phyloP scores from a whole-genome alignment of 2,113 vertebrate genomes.

The Ariopsis seemanni region DNA sequence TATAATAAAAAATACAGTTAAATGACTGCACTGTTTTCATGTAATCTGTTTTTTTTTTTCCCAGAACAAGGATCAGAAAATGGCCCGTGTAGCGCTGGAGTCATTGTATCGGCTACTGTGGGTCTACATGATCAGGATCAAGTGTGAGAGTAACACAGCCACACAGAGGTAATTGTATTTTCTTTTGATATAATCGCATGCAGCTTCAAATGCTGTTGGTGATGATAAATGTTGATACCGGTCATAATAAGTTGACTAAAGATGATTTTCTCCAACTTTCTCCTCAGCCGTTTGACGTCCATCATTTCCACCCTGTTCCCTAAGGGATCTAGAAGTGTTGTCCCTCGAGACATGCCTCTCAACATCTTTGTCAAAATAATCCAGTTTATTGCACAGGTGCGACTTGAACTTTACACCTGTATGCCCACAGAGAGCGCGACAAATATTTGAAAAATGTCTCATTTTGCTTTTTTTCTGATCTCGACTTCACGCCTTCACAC shows the following conservation, averaged over 20 bases:
- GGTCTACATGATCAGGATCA: slow-evolving; percentile 99
- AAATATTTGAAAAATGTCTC: background rate
- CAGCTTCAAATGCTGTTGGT: background rate
- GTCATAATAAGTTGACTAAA: background rate
- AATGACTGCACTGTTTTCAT: background rate
- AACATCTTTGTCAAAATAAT: slow-evolving; percentile 99
- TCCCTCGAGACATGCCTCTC: slow-evolving; percentile 96
- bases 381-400: slow-evolving; percentile 98
- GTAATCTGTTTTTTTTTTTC: slow-evolving; percentile 57
- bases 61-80: slow-evolving; percentile 97
- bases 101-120: slow-evolving; percentile 95
- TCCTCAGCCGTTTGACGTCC: slow-evolving; percentile 87
- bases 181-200: background rate
- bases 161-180: slow-evolving; percentile 86
- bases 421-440: background rate
- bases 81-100: slow-evolving; percentile 98
- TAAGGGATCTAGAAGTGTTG: slow-evolving; percentile 94
- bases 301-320: slow-evolving; percentile 98
- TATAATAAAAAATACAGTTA: background rate
- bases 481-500: background rate
- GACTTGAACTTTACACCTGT: background rate
- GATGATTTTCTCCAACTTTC: background rate
- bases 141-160: slow-evolving; percentile 98
- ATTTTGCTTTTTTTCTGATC: background rate
- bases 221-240: background rate